A percentile compares a stretch with the other conserved stretches of the same genome.
These are phyloP conservation scores for Busseola fusca DNA, from an alignment of 2,888 invertebrate genomes.

Conservation along the genomic window DNA sequence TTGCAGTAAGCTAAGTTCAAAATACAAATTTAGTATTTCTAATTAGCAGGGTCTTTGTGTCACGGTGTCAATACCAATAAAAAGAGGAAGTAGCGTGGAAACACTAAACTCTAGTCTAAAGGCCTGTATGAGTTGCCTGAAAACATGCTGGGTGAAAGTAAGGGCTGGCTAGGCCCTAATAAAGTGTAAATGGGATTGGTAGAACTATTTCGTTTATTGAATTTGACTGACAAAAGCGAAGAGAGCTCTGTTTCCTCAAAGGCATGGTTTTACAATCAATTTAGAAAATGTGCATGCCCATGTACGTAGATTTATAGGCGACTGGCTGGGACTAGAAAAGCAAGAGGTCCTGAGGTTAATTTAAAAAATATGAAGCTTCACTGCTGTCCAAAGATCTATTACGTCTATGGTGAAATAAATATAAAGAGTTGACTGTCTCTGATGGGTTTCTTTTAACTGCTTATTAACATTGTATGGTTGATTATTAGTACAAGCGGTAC, in stretches of 20 bases:
- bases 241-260: no score
- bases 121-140: not conserved
- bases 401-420: not conserved
- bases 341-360: not conserved
- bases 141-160: not conserved
- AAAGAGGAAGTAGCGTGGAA: not conserved
- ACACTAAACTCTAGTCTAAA: not conserved
- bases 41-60: not conserved
- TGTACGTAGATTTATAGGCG: not conserved
- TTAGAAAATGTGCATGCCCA: not conserved
- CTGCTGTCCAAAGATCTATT: not conserved
- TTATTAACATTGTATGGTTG: not conserved
- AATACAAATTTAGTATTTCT: not conserved
- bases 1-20: not conserved
- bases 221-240: not conserved
- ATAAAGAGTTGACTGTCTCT: not conserved
- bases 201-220: not conserved
- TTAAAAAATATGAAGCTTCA: not conserved
- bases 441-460: not conserved
- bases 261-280: not conserved
- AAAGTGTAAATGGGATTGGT: not conserved
- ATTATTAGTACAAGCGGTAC: no score
- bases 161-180: no score
- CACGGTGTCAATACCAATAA: not conserved
- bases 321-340: not conserved